Base-by-base conservation (phyloP, 2,888 invertebrate genomes). In the Eremobia ochroleuca region DNA sequence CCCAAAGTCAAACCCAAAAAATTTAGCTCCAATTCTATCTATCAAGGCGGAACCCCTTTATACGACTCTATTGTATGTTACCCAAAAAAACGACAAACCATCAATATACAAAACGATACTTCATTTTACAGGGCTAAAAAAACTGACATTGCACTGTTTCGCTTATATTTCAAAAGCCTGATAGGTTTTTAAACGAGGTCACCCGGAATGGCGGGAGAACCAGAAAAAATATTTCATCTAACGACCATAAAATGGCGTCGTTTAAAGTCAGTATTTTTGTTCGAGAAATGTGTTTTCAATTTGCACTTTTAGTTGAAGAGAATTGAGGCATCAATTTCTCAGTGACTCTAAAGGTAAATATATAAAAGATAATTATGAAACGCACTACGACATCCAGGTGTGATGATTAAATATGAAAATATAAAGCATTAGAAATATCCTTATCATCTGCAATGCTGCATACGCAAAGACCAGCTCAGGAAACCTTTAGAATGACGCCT, bases 131-230 rank as follows among this genome's bases (percentile, higher is more conserved):
- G 59, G 46, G 73, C 62, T 75, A 69, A 79, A 82, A 77, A 68
- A 82, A 66, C 77, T 77, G 78, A 68, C 87, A 79, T 73, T 66
- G 70, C 52, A 75, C 70, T 73, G 81, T 80, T 82, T 86, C 70
- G 82, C 81, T 86, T 84, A 82, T 87, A 87, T 85, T 87, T 86
- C 84, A 89, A 84, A 86, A 81, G 76, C 61, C 82, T 85, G 89
- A 88, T 89, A 86, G 86, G 82, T 86, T 88, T 88, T 89, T 88
- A 87, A 88, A 85, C 82, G 89, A 76, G 89, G 82, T 84, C 88
- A 79, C 72, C 31, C 85, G 86, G 79, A 89, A 87, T 67, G 58
- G 78, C 65, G 76, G 58, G 77, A 79, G 79, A 66, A 76, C 67
- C 85, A 78, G 73, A 87, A 85, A 87, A 87, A 87, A 86, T 82